phyloP scores from a whole-genome alignment of 2,888 invertebrate species.

The Synergus umbraculus region DNA sequence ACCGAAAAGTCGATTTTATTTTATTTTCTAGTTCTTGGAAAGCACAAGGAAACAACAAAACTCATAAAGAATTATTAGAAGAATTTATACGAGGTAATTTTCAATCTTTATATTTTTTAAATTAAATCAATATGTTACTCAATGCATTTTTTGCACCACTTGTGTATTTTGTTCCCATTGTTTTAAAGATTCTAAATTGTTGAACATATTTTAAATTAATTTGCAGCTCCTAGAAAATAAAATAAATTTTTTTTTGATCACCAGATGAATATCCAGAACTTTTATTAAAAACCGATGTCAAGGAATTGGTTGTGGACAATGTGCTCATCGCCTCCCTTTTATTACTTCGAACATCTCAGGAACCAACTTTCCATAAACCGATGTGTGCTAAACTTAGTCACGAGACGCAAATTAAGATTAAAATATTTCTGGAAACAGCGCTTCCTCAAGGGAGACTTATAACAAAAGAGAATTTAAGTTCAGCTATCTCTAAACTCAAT shows the following conservation, averaged over 20 bases:
- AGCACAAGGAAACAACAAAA: constrained; percentile 34
- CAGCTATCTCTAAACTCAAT: constrained; percentile 76
- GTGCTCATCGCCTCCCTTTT: constrained; percentile 78
- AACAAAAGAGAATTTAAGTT: constrained; percentile 76
- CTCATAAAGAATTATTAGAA: constrained; percentile 38
- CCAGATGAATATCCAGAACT: constrained; percentile 78
- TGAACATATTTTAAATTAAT: neutral
- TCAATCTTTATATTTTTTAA: constrained; percentile 8
- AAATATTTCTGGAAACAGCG: constrained; percentile 79
- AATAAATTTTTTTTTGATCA: neutral
- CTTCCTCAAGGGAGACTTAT: constrained; percentile 78
- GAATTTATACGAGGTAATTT: constrained; percentile 47
- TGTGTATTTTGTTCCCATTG: no score
- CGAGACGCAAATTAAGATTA: constrained; percentile 80
- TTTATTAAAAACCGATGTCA: constrained; percentile 72
- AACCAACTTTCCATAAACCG: constrained; percentile 79
- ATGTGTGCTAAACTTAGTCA: constrained; percentile 79
- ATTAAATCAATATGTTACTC: neutral
- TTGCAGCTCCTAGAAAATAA: neutral
- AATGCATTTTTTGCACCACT: no score
- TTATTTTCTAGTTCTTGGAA: constrained; percentile 48
- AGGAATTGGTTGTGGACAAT: constrained; percentile 60
- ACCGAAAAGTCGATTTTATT: neutral
- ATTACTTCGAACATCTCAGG: constrained; percentile 79
- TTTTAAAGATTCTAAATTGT: neutral